Percentiles rank a stretch among this genome's conserved stretches.
phyloP scores from a whole-genome alignment of 2,888 invertebrate species.

The Carterocephalus palaemon region DNA sequence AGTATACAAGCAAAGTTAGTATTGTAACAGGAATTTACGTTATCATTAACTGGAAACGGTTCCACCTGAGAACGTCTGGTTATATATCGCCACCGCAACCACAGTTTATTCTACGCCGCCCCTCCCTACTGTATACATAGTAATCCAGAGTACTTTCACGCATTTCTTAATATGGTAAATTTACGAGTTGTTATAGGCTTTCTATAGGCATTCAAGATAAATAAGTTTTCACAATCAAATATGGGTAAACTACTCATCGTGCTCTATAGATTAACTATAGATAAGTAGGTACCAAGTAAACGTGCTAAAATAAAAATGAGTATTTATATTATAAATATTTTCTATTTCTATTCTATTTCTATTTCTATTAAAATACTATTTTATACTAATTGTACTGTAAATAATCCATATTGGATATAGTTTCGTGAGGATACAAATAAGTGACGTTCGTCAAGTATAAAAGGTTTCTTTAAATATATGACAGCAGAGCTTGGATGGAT shows the following conservation, averaged over 20 bases:
- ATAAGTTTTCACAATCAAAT: slow-evolving; percentile 23
- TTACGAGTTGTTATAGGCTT: slow-evolving; percentile 17
- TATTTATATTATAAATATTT: no score
- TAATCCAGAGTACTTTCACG: slow-evolving; percentile 9
- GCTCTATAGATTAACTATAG: no score
- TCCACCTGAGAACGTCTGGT: slow-evolving; percentile 23
- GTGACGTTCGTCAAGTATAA: no score
- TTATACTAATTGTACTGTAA: no score
- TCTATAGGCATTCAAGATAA: slow-evolving; percentile 18
- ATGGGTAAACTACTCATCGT: slow-evolving; percentile 11
- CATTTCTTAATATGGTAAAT: slow-evolving; percentile 11
- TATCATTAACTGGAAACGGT: slow-evolving; percentile 18
- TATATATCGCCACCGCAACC: slow-evolving; percentile 21
- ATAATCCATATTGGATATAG: no score
- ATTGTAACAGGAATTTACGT: slow-evolving; percentile 22
- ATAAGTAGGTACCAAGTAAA: no score
- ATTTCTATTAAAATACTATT: no score
- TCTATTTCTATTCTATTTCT: no score
- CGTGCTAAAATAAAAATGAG: no score
- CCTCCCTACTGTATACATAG: slow-evolving; percentile 10
- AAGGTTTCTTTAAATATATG: no score
- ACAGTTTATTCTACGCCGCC: slow-evolving; percentile 22
- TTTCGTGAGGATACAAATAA: no score
- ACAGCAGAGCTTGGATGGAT: no score
- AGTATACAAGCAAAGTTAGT: slow-evolving; percentile 17